Evolutionary conservation across 2,797 vertebrate genomes (phyloP).

Genomic region (Cheirogaleus major): DNA sequence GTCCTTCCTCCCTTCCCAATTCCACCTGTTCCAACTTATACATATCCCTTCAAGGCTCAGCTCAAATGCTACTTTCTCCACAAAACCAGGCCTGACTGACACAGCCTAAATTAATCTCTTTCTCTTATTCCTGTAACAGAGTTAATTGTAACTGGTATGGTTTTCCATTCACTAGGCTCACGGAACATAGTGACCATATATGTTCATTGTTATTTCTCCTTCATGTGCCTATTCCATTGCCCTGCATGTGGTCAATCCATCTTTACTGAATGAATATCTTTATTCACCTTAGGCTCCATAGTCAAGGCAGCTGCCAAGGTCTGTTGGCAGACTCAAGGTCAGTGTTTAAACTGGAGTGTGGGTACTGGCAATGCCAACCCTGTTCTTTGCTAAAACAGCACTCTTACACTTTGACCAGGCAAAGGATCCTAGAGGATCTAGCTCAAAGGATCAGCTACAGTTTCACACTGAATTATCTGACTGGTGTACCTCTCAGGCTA

Average conservation of each 20-base stretch:
- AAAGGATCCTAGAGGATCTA: background rate
- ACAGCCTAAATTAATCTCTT: background rate
- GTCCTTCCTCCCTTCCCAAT: background rate
- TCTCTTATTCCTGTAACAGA: background rate
- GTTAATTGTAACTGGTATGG: background rate
- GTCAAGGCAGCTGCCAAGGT: background rate
- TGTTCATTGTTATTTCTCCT: background rate
- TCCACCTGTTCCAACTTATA: slow-evolving; percentile 20
- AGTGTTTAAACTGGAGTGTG: background rate
- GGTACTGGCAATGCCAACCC: background rate
- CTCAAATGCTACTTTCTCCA: background rate
- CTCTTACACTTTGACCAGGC: background rate
- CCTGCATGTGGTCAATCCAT: background rate
- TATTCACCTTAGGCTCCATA: background rate
- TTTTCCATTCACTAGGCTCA: background rate
- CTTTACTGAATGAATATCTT: background rate
- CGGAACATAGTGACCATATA: background rate
- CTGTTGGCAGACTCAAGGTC: background rate
- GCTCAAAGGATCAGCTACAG: background rate
- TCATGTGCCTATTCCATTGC: background rate
- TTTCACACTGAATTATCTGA: background rate
- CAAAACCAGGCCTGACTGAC: slow-evolving; percentile 2
- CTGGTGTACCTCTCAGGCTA: background rate
- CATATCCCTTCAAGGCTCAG: background rate
- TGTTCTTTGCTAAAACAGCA: background rate